Evolutionary conservation across 2,113 vertebrate genomes (phyloP).

Genomic region (Rousettus leschenaultii): DNA sequence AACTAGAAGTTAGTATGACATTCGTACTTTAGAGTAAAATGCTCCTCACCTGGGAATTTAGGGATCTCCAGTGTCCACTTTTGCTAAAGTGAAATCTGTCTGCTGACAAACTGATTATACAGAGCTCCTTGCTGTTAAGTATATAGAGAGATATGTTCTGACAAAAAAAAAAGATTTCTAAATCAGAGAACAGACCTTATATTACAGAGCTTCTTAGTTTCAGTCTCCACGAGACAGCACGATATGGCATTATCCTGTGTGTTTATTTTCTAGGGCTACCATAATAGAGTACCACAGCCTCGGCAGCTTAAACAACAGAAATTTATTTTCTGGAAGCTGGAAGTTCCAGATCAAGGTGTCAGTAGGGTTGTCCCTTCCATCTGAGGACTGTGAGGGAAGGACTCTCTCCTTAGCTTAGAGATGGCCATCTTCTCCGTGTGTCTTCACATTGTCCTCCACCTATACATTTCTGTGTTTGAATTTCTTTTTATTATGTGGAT

Average conservation of each 20-base stretch:
- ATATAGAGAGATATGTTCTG: too few species aligned
- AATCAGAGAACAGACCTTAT: not conserved
- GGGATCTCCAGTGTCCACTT: not conserved
- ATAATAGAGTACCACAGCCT: not conserved
- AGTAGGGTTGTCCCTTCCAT: not conserved
- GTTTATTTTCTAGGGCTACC: not conserved
- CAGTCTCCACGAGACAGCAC: fast-evolving
- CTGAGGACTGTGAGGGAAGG: not conserved
- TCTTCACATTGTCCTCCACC: not conserved
- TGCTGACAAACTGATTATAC: not conserved
- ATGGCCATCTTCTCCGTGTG: too few species aligned
- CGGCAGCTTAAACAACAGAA: too few species aligned
- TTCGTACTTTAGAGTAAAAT: not conserved
- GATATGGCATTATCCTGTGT: too few species aligned
- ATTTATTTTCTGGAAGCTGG: too few species aligned
- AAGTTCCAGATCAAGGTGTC: too few species aligned
- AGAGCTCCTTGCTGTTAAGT: not conserved
- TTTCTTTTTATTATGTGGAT: not conserved
- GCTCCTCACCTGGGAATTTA: not conserved
- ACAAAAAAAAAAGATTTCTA: not conserved
- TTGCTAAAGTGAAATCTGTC: not conserved
- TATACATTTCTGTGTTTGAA: not conserved
- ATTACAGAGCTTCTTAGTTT: fast-evolving
- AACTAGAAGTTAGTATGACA: not conserved
- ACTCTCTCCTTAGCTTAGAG: not conserved